Evolutionary conservation across 2,888 invertebrate genomes (phyloP).

Genomic region (Trichacis sp.): DNA sequence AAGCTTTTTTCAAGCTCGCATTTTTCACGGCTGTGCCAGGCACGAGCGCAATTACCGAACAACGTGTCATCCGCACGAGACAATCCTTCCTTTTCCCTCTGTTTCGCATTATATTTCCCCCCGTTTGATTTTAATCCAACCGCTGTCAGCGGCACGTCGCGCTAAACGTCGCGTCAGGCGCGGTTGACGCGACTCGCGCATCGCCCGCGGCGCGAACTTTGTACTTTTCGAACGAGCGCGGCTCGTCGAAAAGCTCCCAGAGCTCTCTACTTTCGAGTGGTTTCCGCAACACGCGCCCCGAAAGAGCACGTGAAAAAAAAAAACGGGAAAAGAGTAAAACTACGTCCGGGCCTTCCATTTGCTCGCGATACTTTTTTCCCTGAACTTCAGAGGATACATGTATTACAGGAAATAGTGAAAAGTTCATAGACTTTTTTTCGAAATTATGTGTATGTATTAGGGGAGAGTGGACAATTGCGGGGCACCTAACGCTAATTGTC

Average conservation of each 20-base stretch:
- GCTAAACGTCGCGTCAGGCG: slow-evolving; percentile 1
- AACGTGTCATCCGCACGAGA: too few species aligned
- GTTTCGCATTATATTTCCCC: neutral
- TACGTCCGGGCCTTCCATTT: neutral
- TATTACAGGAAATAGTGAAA: too few species aligned
- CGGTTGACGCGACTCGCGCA: neutral
- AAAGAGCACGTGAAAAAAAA: neutral
- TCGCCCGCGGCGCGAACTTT: slow-evolving; percentile 2
- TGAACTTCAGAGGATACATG: too few species aligned
- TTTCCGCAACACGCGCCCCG: neutral
- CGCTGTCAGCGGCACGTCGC: neutral
- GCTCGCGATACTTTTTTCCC: neutral
- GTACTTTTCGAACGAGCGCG: neutral
- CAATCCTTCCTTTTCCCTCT: too few species aligned
- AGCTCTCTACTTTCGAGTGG: neutral
- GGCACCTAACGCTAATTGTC: too few species aligned
- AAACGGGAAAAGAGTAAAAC: neutral
- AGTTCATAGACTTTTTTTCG: too few species aligned
- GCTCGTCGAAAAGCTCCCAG: neutral
- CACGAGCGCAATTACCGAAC: too few species aligned
- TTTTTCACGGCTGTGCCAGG: too few species aligned
- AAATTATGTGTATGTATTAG: too few species aligned
- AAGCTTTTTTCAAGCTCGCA: too few species aligned
- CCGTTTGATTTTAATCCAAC: neutral
- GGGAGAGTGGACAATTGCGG: too few species aligned